Percentiles rank a stretch among this genome's conserved stretches.
phyloP scores from a whole-genome alignment of 2,797 vertebrate species.

The Orientallactaga sibirica region DNA sequence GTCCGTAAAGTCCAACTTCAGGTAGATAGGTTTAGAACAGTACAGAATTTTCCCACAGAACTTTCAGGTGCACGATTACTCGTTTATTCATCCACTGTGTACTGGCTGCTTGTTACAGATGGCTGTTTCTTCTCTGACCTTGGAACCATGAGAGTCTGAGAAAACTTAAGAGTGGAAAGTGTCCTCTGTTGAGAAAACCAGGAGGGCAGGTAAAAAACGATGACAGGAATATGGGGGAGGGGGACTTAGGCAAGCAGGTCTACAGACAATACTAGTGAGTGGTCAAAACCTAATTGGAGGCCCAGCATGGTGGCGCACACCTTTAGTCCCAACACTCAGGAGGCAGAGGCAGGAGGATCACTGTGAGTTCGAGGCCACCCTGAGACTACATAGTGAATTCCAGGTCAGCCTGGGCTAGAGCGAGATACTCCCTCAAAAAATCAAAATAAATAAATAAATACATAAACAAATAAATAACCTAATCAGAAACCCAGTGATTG shows the following conservation, averaged over 20 bases:
- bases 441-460: too few relatives aligned
- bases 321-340: too few relatives aligned
- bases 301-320: too few relatives aligned
- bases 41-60: not conserved
- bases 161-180: not conserved
- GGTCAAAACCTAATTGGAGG: not conserved
- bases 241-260: not conserved
- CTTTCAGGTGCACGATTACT: not conserved
- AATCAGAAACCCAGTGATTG: not conserved
- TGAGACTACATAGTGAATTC: too few relatives aligned
- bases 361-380: too few relatives aligned
- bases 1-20: not conserved
- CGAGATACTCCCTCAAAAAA: too few relatives aligned
- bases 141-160: conserved; percentile 37
- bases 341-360: too few relatives aligned
- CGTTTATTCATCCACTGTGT: not conserved
- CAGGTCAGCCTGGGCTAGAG: too few relatives aligned
- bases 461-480: too few relatives aligned
- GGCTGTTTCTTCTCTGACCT: conserved; percentile 1
- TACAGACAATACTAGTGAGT: not conserved
- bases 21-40: not conserved
- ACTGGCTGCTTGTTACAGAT: not conserved
- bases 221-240: not conserved
- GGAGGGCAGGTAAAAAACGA: not conserved
- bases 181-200: conserved; percentile 28